Conservation (phyloP, 2,888 invertebrate genomes). For the Beris morrisii region DNA sequence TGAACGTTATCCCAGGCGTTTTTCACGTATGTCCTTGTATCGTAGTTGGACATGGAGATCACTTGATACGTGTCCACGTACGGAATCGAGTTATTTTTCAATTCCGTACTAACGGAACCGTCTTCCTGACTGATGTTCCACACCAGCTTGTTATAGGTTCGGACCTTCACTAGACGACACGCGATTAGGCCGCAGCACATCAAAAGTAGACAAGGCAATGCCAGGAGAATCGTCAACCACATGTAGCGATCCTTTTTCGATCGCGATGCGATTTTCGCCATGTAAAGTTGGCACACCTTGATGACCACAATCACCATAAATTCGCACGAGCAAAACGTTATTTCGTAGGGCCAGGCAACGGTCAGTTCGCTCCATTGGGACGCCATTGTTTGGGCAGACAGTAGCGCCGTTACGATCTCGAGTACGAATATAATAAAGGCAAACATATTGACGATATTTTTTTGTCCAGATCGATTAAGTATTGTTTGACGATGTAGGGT, state of each 20-base stretch:
- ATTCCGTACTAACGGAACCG: background rate
- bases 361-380: conserved; percentile 23
- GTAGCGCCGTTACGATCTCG: conserved; percentile 22
- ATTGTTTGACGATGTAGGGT: background rate
- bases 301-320: conserved; percentile 14
- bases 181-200: conserved; percentile 10
- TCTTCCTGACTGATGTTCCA: conserved; percentile 2
- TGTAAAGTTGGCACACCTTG: conserved; percentile 24
- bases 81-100: conserved; percentile 2
- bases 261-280: conserved; percentile 6
- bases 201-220: conserved; percentile 22
- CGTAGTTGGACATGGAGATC: conserved; percentile 27
- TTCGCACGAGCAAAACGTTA: conserved; percentile 18
- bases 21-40: conserved; percentile 8
- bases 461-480: background rate
- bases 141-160: conserved; percentile 8
- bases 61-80: conserved; percentile 26
- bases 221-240: conserved; percentile 14
- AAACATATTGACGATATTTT: conserved; percentile 5
- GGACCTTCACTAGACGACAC: conserved; percentile 20
- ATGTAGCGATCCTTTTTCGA: conserved; percentile 9
- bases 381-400: conserved; percentile 9
- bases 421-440: conserved; percentile 17
- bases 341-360: conserved; percentile 31
- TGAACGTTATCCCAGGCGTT: conserved; percentile 32